These are phyloP conservation scores for Pachliopta kotzebuea DNA, from an alignment of 2,888 invertebrate genomes.

Conservation along the genomic window DNA sequence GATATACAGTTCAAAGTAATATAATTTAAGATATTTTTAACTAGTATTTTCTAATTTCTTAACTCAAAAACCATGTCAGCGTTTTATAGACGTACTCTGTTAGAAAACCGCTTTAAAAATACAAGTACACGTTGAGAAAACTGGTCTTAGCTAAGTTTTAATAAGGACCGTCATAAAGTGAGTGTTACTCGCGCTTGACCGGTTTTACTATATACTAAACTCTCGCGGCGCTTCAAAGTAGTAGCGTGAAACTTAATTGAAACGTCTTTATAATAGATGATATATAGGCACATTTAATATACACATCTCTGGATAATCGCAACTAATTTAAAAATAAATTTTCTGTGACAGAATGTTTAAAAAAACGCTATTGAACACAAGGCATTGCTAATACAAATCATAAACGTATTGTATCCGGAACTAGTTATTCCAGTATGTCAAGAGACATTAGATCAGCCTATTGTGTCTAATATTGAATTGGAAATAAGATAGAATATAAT, in stretches of 20 bases:
- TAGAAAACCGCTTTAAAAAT: neutral
- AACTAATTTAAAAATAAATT: conserved; percentile 9
- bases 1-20: too few relatives aligned
- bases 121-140: neutral
- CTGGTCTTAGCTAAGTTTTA: conserved; percentile 2
- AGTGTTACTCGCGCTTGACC: conserved; percentile 14
- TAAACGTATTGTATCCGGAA: too few relatives aligned
- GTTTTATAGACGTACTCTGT: neutral
- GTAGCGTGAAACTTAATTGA: conserved; percentile 54
- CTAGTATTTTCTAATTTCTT: too few relatives aligned
- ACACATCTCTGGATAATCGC: neutral
- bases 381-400: too few relatives aligned
- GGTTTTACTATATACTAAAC: conserved; percentile 35
- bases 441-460: too few relatives aligned
- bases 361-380: neutral
- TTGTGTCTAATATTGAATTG: too few relatives aligned
- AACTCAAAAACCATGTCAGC: neutral
- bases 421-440: too few relatives aligned
- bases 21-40: too few relatives aligned
- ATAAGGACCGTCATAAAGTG: conserved; percentile 3
- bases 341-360: neutral
- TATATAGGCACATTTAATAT: conserved; percentile 17
- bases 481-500: too few relatives aligned
- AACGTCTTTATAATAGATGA: conserved; percentile 44
- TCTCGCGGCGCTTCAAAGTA: conserved; percentile 40